These are phyloP conservation scores for Strix uralensis DNA, from an alignment of 2,113 vertebrate species.

Conservation along the genomic window DNA sequence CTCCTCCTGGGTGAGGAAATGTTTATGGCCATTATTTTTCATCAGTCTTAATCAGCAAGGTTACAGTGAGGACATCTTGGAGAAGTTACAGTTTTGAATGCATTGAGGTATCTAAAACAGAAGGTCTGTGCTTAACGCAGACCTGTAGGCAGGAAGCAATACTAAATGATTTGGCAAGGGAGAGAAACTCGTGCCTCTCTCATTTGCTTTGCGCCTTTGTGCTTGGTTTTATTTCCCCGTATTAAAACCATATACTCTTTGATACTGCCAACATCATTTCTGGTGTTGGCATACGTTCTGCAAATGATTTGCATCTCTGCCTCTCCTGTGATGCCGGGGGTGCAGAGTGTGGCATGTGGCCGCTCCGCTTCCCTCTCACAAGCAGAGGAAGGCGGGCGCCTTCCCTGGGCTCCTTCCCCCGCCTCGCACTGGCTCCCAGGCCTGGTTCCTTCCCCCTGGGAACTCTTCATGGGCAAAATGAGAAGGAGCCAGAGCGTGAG, in stretches of 20 bases:
- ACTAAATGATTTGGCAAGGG: neutral
- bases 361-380: neutral
- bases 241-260: neutral
- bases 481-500: neutral
- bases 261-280: neutral
- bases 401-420: neutral
- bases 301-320: neutral
- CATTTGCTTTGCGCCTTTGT: neutral
- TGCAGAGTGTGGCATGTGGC: no score
- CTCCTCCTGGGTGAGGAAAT: neutral
- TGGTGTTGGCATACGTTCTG: neutral
- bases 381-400: fast-evolving
- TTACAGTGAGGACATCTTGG: neutral
- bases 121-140: neutral
- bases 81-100: neutral
- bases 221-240: neutral
- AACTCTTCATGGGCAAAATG: neutral
- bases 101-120: neutral
- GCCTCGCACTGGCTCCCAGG: fast-evolving
- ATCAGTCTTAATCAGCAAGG: neutral
- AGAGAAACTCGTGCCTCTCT: neutral
- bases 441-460: neutral
- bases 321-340: neutral
- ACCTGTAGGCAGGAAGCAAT: neutral
- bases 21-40: neutral